These are phyloP conservation scores for Pandion haliaetus DNA, from an alignment of 2,113 vertebrate species.

Conservation along the genomic window DNA sequence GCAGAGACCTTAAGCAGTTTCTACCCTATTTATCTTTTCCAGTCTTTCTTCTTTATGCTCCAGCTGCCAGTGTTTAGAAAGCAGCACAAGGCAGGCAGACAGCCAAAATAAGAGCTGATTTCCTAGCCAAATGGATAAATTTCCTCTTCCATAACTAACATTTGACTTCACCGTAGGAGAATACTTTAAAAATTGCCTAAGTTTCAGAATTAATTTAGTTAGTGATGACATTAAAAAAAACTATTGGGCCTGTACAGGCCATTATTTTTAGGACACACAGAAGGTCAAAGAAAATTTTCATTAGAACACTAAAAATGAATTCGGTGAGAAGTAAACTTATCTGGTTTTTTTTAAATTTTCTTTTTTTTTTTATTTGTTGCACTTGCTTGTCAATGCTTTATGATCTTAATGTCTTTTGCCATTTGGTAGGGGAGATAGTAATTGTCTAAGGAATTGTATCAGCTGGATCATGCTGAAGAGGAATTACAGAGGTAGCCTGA, in stretches of 20 bases:
- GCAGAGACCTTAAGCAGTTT: constrained; percentile 66
- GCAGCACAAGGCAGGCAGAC: constrained; percentile 41
- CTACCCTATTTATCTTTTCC: constrained; percentile 63
- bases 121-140: background rate
- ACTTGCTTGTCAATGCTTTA: background rate
- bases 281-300: background rate
- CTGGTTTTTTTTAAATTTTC: no score
- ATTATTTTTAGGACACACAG: background rate
- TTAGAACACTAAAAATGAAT: background rate
- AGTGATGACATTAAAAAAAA: background rate
- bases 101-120: background rate
- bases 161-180: background rate
- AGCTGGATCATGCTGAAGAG: background rate
- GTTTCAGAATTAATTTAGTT: background rate
- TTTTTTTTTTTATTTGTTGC: background rate
- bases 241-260: background rate
- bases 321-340: background rate
- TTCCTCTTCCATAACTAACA: background rate
- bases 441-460: background rate
- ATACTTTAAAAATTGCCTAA: background rate
- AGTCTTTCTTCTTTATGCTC: background rate
- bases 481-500: background rate
- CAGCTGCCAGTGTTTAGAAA: constrained; percentile 47
- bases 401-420: background rate
- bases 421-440: background rate